These are phyloP conservation scores for Falco rusticolus DNA, from an alignment of 2,797 vertebrate genomes.

Conservation along the genomic window DNA sequence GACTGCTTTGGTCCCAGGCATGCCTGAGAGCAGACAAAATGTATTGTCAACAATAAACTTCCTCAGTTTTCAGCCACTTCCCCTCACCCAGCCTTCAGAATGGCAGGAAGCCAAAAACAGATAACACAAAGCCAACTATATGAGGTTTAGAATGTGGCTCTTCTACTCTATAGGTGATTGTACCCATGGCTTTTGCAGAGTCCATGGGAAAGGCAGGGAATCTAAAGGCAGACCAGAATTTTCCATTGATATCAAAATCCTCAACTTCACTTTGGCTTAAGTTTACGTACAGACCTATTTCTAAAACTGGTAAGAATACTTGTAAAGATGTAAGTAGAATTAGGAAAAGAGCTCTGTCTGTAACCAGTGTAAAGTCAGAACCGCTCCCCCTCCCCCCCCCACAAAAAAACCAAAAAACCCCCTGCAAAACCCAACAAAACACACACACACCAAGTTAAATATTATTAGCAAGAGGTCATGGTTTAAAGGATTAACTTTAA, in stretches of 20 bases:
- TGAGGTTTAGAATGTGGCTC: not conserved
- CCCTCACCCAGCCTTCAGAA: constrained; percentile 5
- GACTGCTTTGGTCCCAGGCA: not conserved
- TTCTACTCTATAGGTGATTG: not conserved
- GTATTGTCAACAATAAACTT: constrained; percentile 38
- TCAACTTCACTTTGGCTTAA: not conserved
- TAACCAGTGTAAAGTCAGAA: not conserved
- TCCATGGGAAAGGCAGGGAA: not conserved
- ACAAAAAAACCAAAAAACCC: not conserved
- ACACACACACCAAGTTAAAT: not conserved
- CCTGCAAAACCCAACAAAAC: not conserved
- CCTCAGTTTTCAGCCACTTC: constrained; percentile 36
- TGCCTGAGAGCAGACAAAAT: not conserved
- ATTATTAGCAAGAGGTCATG: not conserved
- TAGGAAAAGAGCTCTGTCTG: not conserved
- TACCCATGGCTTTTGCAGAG: not conserved
- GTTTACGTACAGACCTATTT: not conserved
- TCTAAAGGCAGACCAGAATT: not conserved
- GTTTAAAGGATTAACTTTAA: not conserved
- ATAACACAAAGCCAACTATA: not conserved
- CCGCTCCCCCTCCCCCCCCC: too few species aligned
- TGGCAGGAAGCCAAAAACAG: not conserved
- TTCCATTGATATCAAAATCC: not conserved
- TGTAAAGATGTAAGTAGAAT: not conserved
- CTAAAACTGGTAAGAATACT: not conserved